Base-by-base conservation (phyloP, 1,140 invertebrate species). In the Drosophila varians region DNA sequence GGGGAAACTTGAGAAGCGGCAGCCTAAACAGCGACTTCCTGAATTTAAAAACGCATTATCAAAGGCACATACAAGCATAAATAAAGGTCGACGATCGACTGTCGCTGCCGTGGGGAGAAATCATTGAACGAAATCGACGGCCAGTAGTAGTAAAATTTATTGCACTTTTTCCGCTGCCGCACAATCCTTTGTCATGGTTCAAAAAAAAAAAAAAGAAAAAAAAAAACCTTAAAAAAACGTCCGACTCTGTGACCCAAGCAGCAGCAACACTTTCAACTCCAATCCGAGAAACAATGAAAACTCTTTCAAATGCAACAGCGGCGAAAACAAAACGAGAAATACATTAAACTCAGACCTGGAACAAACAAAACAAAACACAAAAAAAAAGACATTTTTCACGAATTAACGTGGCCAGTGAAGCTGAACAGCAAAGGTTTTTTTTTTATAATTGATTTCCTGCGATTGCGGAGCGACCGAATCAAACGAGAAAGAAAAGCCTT, bases 391-490 rank as follows among this genome's bases (percentile, higher is more conserved):
- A 72, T 66, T 83, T 84, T 83, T 84, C 79, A 78, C 79, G 75
- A 83, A 83, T 84, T 83, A 83, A 84, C 79, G 79, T 78, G 65
- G 58, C 71, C 79, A 78, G 48, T 83, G 64, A 60, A 75, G 79
- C 64, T 56, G 60, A 83, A 84, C 78, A 64, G 56, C 74, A 75
- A 84, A 83, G 57, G 78, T 68, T 74, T 78, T 68, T 68, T 73
- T 68, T 73, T 78, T 79, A 84, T 83, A 83, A 83, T 83, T 83
- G 79, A 78, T 83, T 83, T 83, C 79, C 79, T 78, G 56, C 79
- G 79, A 78, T 83, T 84, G 74, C 62, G 51, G 52, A 56, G 58
- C 66, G 43, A 61, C 66, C 52, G 55, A 68, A 77, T 56, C 75
- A 72, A 66, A 66, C 68, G 66, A 60, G 68, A 71, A 71, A 71